Conservation (phyloP, 2,113 vertebrate species). For the Picathartes gymnocephalus region DNA sequence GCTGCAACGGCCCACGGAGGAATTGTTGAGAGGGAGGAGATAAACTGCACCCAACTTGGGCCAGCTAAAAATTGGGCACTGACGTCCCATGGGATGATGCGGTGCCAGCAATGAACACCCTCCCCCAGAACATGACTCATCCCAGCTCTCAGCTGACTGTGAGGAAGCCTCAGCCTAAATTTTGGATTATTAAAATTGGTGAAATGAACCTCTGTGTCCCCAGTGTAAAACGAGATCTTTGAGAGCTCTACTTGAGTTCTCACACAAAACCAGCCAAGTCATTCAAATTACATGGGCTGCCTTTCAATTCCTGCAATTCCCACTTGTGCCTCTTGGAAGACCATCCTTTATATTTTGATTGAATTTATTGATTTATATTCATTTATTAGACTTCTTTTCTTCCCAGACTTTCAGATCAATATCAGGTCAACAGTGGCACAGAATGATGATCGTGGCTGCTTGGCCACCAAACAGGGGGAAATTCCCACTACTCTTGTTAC, state of each 20-base stretch:
- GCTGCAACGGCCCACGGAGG: not conserved
- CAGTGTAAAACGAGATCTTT: not conserved
- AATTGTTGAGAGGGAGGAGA: not conserved
- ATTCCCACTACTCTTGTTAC: not conserved
- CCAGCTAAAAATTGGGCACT: not conserved
- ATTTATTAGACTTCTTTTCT: constrained; percentile 15
- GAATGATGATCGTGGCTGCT: not conserved
- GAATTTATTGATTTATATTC: constrained; percentile 15
- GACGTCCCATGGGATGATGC: not conserved
- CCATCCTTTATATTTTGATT: not conserved
- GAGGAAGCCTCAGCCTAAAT: not conserved
- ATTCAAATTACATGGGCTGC: not conserved
- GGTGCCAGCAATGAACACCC: not conserved
- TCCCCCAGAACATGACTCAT: not conserved
- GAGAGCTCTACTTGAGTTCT: not conserved
- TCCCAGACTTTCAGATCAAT: not conserved
- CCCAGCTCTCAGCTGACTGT: not conserved
- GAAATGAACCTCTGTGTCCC: not conserved
- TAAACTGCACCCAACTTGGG: not conserved
- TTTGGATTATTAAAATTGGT: not conserved
- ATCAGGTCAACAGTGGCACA: not conserved
- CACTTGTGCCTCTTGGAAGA: not conserved
- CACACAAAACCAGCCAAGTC: not conserved
- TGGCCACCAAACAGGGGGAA: not conserved
- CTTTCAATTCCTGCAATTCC: not conserved